Conservation (phyloP, 2,797 vertebrate genomes). For the Setipinna tenuifilis region DNA sequence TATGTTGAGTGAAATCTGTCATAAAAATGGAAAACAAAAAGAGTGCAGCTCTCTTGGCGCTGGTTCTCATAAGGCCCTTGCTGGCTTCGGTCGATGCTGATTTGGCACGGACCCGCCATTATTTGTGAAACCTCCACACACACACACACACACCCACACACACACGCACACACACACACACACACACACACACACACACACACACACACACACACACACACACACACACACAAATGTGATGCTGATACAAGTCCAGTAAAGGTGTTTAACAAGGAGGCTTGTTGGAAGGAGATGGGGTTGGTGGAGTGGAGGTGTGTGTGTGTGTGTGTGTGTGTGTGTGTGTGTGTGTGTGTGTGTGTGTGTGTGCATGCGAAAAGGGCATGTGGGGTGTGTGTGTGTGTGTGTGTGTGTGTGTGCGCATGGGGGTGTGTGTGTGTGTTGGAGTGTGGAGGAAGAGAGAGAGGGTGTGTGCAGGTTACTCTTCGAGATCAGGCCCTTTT, state of each 20-base stretch:
- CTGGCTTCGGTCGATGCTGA: conserved; percentile 45
- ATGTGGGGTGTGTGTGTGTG: neutral
- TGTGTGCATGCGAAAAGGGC: neutral
- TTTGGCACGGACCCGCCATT: conserved; percentile 61
- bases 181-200: no score
- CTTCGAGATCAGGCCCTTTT: neutral
- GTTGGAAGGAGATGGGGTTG: conserved; percentile 44
- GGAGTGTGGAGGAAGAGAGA: conserved; percentile 41
- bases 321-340: no score
- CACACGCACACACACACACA: no score
- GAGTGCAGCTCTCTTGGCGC: conserved; percentile 47
- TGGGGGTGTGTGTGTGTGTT: conserved; percentile 41
- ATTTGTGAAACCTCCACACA: conserved; percentile 63
- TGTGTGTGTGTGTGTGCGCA: neutral
- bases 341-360: no score
- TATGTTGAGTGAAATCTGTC: conserved; percentile 55
- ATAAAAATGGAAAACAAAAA: conserved; percentile 58
- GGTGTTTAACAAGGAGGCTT: conserved; percentile 66
- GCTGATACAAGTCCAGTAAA: conserved; percentile 58
- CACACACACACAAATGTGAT: no score
- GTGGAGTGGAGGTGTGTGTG: neutral
- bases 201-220: no score
- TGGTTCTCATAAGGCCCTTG: conserved; percentile 54
- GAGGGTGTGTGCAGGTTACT: neutral
- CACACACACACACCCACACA: no score